Evolutionary conservation across 2,888 invertebrate genomes (phyloP).

Genomic region (Vandiemenella viatica): DNA sequence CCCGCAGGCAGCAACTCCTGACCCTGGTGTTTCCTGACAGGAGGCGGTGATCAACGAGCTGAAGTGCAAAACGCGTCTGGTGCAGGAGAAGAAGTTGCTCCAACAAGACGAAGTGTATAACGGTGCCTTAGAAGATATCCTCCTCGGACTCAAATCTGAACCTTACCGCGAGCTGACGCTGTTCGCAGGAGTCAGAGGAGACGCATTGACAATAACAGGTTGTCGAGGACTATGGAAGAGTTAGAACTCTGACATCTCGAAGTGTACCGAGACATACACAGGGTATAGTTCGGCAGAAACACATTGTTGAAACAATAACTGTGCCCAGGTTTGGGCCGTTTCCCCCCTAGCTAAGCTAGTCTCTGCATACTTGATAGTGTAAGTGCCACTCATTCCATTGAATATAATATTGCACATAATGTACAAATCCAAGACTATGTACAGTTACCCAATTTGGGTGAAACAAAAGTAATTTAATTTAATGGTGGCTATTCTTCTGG

Average conservation of each 20-base stretch:
- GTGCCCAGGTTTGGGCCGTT: too few relatives aligned
- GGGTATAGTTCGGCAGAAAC: too few relatives aligned
- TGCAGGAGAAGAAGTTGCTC: constrained; percentile 86
- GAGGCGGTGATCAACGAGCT: constrained; percentile 89
- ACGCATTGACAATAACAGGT: constrained; percentile 74
- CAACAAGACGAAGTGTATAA: constrained; percentile 96
- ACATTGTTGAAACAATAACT: too few relatives aligned
- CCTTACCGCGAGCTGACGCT: constrained; percentile 93
- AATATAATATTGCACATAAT: too few relatives aligned
- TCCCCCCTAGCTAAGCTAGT: too few relatives aligned
- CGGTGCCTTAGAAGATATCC: constrained; percentile 89
- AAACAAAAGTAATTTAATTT: too few relatives aligned
- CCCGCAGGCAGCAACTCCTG: neutral
- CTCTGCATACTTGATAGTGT: too few relatives aligned
- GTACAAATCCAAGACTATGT: too few relatives aligned
- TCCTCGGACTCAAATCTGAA: constrained; percentile 83
- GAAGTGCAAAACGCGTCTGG: constrained; percentile 75
- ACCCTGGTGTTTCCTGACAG: constrained; percentile 31
- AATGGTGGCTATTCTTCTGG: too few relatives aligned
- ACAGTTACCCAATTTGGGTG: too few relatives aligned
- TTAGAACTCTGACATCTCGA: constrained; percentile 64
- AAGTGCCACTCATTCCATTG: too few relatives aligned
- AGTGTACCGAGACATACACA: too few relatives aligned
- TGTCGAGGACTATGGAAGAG: constrained; percentile 79
- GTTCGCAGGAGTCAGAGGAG: constrained; percentile 83